Conservation (phyloP, 1,140 invertebrate species). For the Ylistrum balloti region DNA sequence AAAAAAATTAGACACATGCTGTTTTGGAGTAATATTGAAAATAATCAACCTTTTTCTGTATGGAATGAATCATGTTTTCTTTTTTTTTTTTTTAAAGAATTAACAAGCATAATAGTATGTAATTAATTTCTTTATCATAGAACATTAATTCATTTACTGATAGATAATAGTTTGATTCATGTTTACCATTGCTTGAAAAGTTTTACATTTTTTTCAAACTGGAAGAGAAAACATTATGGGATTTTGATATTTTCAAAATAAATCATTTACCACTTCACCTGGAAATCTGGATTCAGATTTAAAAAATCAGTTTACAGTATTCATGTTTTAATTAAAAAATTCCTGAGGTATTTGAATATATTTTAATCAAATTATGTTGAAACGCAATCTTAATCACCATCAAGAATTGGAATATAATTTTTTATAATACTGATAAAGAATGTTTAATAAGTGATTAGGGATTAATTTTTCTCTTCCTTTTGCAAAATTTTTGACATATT, state of each 20-base stretch:
- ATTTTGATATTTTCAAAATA: neutral
- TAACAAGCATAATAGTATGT: too few relatives aligned
- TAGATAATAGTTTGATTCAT: conserved; percentile 5
- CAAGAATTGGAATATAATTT: too few relatives aligned
- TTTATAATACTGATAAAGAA: too few relatives aligned
- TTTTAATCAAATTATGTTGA: neutral
- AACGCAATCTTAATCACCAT: too few relatives aligned
- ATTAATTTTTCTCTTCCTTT: conserved; percentile 12
- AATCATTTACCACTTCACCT: too few relatives aligned
- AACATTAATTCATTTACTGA: neutral
- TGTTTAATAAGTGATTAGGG: neutral
- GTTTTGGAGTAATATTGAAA: conserved; percentile 15
- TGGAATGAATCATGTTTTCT: neutral
- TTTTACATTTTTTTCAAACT: conserved; percentile 36
- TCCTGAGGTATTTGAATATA: neutral
- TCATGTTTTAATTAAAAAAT: neutral
- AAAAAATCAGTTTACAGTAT: too few relatives aligned
- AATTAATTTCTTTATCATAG: neutral
- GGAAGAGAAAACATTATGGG: neutral
- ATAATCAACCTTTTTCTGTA: neutral
- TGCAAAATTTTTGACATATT: conserved; percentile 27
- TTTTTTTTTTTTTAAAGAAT: neutral
- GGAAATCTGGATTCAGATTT: too few relatives aligned
- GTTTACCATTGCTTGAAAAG: conserved; percentile 9
- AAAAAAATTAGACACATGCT: neutral